Conservation (phyloP, 2,113 vertebrate species). For the Lophotis ruficrista region DNA sequence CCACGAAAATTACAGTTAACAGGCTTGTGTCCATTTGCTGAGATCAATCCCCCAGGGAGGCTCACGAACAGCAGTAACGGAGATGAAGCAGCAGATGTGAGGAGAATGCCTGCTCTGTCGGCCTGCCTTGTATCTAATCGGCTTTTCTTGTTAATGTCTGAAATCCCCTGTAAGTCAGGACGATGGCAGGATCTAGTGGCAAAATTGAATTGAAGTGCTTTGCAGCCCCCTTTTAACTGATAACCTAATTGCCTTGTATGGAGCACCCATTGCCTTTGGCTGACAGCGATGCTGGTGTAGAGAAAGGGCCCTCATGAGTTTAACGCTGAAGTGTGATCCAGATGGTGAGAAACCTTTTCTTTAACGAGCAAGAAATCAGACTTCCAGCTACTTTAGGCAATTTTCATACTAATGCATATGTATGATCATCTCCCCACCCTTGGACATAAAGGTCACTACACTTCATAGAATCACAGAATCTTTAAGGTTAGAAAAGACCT, state of each 20-base stretch:
- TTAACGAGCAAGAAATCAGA: not conserved
- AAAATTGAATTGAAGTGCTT: not conserved
- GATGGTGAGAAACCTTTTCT: not conserved
- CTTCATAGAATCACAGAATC: too few species aligned
- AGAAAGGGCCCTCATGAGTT: not conserved
- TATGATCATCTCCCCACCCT: not conserved
- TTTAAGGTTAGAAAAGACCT: too few species aligned
- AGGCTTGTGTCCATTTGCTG: conserved; percentile 38
- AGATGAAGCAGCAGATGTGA: conserved; percentile 1
- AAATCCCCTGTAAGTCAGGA: conserved; percentile 56
- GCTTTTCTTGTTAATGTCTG: conserved; percentile 56
- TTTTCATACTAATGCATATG: not conserved
- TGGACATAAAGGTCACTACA: not conserved
- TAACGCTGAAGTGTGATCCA: not conserved
- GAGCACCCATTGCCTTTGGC: not conserved
- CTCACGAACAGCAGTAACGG: not conserved
- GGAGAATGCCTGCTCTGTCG: not conserved
- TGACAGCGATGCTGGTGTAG: not conserved
- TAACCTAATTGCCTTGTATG: not conserved
- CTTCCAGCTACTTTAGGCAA: not conserved
- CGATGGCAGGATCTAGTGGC: not conserved
- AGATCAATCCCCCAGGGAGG: conserved; percentile 1
- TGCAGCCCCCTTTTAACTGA: not conserved
- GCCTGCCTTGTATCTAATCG: not conserved
- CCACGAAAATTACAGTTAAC: conserved; percentile 30